These are phyloP conservation scores for Rhinichthys osculus DNA, from an alignment of 2,797 vertebrate species.

Conservation along the genomic window DNA sequence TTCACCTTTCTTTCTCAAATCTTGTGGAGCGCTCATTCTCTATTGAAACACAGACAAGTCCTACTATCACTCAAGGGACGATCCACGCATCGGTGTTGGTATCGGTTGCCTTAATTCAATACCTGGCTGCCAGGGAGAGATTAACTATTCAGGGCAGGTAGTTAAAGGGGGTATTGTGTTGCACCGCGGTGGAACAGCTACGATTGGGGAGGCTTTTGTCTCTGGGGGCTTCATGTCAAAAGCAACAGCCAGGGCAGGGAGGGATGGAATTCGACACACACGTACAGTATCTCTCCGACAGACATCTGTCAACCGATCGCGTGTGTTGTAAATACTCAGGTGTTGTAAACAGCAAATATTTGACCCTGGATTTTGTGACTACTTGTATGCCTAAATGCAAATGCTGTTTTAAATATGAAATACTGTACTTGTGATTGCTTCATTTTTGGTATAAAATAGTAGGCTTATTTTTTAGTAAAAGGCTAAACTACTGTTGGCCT, in stretches of 20 bases:
- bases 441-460: background rate
- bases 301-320: constrained; percentile 37
- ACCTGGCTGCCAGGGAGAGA: constrained; percentile 78
- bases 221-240: constrained; percentile 69
- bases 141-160: constrained; percentile 84
- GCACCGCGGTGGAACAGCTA: constrained; percentile 74
- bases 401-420: background rate
- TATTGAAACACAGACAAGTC: constrained; percentile 32
- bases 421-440: background rate
- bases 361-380: background rate
- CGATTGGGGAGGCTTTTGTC: constrained; percentile 76
- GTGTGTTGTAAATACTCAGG: constrained; percentile 31
- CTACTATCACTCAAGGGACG: constrained; percentile 53
- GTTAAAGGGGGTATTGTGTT: constrained; percentile 83
- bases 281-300: background rate
- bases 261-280: constrained; percentile 52
- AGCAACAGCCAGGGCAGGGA: constrained; percentile 70
- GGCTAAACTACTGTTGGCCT: no score
- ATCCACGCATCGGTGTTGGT: constrained; percentile 72
- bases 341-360: background rate
- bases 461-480: background rate
- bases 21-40: constrained; percentile 32
- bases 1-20: constrained; percentile 29
- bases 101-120: constrained; percentile 83
- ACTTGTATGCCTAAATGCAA: background rate